Evolutionary conservation across 2,797 vertebrate genomes (phyloP).

Genomic region (Arctocebus calabarensis): DNA sequence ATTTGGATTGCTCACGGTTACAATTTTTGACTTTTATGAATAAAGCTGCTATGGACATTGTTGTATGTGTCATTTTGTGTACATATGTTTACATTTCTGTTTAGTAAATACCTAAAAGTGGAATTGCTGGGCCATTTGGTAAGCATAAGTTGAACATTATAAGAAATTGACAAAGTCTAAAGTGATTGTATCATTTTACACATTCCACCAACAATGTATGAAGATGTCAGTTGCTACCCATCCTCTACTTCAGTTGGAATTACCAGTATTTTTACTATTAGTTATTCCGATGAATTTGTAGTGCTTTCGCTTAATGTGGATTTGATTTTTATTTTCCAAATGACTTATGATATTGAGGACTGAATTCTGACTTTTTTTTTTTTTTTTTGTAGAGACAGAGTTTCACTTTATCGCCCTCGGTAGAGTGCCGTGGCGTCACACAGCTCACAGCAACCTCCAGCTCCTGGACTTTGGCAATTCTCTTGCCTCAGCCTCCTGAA

Average conservation of each 20-base stretch:
- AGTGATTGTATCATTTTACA: neutral
- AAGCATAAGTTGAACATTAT: slow-evolving; percentile 3
- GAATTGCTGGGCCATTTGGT: neutral
- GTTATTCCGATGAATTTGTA: slow-evolving; percentile 3
- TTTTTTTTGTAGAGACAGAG: too few relatives aligned
- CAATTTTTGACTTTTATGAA: neutral
- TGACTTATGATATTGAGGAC: neutral
- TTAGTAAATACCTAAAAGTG: neutral
- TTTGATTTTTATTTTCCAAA: slow-evolving; percentile 53
- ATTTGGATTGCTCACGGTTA: neutral
- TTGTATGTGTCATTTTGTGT: neutral
- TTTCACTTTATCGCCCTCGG: too few relatives aligned
- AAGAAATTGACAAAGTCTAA: neutral
- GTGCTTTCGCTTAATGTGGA: neutral
- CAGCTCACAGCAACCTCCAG: too few relatives aligned
- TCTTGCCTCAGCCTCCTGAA: too few relatives aligned
- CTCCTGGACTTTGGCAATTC: too few relatives aligned
- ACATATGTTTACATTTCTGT: neutral
- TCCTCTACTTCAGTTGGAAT: neutral
- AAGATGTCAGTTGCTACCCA: neutral
- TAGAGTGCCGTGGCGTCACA: too few relatives aligned
- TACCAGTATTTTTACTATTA: slow-evolving; percentile 6
- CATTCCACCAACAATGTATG: neutral
- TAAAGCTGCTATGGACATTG: neutral
- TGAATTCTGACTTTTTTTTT: too few relatives aligned